These are phyloP conservation scores for Cheilosia vernalis DNA, from an alignment of 2,888 invertebrate species.

Conservation along the genomic window DNA sequence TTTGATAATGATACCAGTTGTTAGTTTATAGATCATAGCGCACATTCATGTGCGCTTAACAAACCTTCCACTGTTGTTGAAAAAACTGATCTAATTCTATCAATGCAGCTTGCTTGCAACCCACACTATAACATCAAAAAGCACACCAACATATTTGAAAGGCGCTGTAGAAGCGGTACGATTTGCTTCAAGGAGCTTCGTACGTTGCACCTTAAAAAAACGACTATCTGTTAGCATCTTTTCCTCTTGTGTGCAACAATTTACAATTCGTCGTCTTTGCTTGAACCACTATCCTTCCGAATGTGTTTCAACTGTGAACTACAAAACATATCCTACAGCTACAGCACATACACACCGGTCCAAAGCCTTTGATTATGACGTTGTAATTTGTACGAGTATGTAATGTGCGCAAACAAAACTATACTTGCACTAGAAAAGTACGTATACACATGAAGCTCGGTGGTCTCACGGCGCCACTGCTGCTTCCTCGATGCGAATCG, in stretches of 20 bases:
- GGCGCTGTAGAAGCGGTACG: conserved; percentile 7
- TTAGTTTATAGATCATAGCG: no score
- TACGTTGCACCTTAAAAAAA: conserved; percentile 9
- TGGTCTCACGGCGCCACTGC: neutral
- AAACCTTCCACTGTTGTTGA: no score
- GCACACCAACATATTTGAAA: conserved; percentile 9
- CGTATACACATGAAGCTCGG: no score
- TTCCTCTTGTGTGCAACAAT: neutral
- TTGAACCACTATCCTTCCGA: conserved; percentile 10
- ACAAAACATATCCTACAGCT: neutral
- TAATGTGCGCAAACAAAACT: neutral
- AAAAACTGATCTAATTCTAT: no score
- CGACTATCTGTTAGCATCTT: conserved; percentile 19
- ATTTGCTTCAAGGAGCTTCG: conserved; percentile 23
- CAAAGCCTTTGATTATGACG: conserved; percentile 46
- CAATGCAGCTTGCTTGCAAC: neutral
- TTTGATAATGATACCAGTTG: no score
- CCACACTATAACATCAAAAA: conserved; percentile 17
- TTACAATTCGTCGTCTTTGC: conserved; percentile 1
- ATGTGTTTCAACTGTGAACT: conserved; percentile 22
- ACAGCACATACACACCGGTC: conserved; percentile 20
- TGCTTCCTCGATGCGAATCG: conserved; percentile 6
- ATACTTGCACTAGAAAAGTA: no score
- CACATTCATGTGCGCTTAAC: no score
- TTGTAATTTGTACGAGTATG: neutral